phyloP scores from a whole-genome alignment of 2,888 invertebrate species.

The Coronaproctus castanopsis region DNA sequence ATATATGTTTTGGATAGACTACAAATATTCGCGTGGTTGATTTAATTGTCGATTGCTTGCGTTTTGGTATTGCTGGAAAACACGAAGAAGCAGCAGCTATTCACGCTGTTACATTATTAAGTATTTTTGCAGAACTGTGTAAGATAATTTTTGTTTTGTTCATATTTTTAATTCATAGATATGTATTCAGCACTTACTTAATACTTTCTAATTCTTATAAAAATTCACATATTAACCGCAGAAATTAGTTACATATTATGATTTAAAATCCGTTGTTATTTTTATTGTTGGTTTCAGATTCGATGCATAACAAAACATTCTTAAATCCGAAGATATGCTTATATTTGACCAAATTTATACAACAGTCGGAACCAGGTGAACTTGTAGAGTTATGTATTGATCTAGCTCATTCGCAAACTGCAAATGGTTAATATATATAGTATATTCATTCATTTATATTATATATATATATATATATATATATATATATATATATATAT shows the following conservation, averaged over 20 bases:
- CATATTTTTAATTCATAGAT: too few species aligned
- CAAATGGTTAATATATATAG: conserved; percentile 37
- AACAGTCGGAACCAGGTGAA: conserved; percentile 44
- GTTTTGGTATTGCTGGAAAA: conserved; percentile 25
- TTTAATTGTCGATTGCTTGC: conserved; percentile 30
- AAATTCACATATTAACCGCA: too few species aligned
- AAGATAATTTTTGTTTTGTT: conserved; percentile 27
- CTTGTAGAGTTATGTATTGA: conserved; percentile 56
- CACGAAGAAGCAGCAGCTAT: conserved; percentile 31
- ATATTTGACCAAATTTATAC: conserved; percentile 40
- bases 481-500: not conserved
- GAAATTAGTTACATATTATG: conserved; percentile 1
- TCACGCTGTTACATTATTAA: conserved; percentile 32
- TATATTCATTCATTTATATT: not conserved
- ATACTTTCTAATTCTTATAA: too few species aligned
- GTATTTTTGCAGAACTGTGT: conserved; percentile 32
- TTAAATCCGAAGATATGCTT: conserved; percentile 24
- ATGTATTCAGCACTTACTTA: too few species aligned
- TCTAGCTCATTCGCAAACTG: conserved; percentile 51
- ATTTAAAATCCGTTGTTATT: not conserved
- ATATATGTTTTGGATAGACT: too few species aligned
- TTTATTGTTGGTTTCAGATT: conserved; percentile 5
- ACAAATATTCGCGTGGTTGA: conserved; percentile 30
- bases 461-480: conserved; percentile 3
- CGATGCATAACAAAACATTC: conserved; percentile 15